phyloP scores from a whole-genome alignment of 2,113 vertebrate genomes.

The Labrus mixtus region DNA sequence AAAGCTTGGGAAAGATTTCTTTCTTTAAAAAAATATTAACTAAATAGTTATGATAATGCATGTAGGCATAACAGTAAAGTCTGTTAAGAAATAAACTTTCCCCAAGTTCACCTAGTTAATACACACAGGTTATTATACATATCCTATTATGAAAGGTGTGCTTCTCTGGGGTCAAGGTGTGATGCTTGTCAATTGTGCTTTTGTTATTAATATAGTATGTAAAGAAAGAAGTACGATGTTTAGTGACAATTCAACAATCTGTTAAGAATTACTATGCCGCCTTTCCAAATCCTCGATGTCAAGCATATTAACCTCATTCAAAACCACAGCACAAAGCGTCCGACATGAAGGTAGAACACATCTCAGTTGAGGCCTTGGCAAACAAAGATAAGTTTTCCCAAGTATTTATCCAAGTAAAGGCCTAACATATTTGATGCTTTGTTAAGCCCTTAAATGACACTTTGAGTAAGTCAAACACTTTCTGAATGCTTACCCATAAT shows the following conservation, averaged over 20 bases:
- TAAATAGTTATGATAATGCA: neutral
- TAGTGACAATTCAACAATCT: too few relatives aligned
- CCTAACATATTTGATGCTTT: conserved; percentile 1
- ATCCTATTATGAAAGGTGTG: neutral
- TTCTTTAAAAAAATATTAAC: neutral
- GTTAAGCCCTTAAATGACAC: conserved; percentile 9
- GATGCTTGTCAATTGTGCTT: neutral
- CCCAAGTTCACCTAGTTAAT: neutral
- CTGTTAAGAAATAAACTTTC: neutral
- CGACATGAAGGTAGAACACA: neutral
- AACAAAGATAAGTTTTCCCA: conserved; percentile 28
- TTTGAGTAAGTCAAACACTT: conserved; percentile 14
- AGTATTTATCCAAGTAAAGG: conserved; percentile 26
- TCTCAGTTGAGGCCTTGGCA: neutral
- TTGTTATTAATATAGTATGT: too few relatives aligned
- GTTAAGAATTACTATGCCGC: too few relatives aligned
- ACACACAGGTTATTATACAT: neutral
- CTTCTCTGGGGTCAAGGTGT: neutral
- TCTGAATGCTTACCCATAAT: neutral
- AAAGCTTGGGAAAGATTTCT: neutral
- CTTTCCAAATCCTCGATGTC: neutral
- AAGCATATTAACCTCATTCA: neutral
- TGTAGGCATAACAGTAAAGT: neutral
- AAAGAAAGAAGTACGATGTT: too few relatives aligned
- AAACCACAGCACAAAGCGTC: too few relatives aligned